Evolutionary conservation across 2,797 vertebrate species (phyloP), one percentile per base, ranked within the genome.

Genomic region (Tokudaia muenninki): DNA sequence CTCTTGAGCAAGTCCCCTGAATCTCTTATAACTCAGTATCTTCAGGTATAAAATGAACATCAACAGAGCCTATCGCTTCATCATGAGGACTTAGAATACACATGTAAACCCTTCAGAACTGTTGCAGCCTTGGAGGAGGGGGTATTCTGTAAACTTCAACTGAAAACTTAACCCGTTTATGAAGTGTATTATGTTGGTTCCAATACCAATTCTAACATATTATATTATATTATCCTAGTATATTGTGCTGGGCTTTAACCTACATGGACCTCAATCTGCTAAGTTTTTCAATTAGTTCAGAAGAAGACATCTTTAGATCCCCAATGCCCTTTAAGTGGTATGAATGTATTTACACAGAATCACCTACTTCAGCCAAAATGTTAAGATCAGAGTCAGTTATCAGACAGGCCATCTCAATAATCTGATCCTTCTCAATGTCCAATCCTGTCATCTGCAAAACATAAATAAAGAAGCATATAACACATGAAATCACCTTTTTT

Each of bases 341-440:
- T 26, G 50, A 77, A 2, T 41, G 1, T 78, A 91, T 92, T 89
- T 94, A 97, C 21, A 47, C 1, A 29, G 78, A 26, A 97, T 70
- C 87, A 94, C 63, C 98, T 98, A 99, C 99, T 99, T 99, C 99
- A 41, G 99, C 99, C 97, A 99, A 94, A 95, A 99, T 92, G 98
- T 99, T 99, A 96, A 99, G 98, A 87, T 99, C 98, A 0, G 98
- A 98, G 97, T 99, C 99, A 3, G 99, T 99, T 97, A 99, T 99
- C 37, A 99, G 98, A 96, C 99, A 99, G 0, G 99, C 99, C 99
- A 99, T 99, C 98, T 99, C 99, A 95, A 99, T 99, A 92, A 99
- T 99, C 96, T 99, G 98, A 97, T 99, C 99, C 98, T 99, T 99
- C 83, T 99, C 99, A 50, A 99, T 99, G 97, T 99, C 99, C 97